Evolutionary conservation across 2,888 invertebrate species (phyloP).

Genomic region (Polia nebulosa): DNA sequence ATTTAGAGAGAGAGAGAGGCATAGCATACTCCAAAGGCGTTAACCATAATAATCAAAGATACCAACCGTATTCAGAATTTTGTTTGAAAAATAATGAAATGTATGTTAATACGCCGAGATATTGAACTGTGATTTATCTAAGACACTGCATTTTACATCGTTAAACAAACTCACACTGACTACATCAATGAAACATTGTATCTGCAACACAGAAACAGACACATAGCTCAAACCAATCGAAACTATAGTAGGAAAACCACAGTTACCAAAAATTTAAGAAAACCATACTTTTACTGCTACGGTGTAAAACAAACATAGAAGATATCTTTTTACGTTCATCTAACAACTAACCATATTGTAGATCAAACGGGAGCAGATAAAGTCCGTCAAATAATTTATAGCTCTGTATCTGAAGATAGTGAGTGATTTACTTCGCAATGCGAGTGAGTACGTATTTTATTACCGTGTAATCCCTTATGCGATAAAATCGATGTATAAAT

Average conservation of each 20-base stretch:
- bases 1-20: constrained; percentile 25
- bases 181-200: constrained; percentile 15
- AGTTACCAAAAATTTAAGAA: constrained; percentile 38
- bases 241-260: constrained; percentile 23
- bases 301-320: constrained; percentile 41
- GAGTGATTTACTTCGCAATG: constrained; percentile 71
- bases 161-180: background rate
- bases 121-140: background rate
- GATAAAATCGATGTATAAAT: constrained; percentile 53
- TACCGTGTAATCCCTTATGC: constrained; percentile 66
- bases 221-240: background rate
- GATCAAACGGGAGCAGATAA: constrained; percentile 74
- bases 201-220: constrained; percentile 11
- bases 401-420: constrained; percentile 64
- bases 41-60: background rate
- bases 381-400: constrained; percentile 69
- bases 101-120: background rate
- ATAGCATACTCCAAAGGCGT: background rate
- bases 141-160: constrained; percentile 6
- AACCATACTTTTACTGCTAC: constrained; percentile 30
- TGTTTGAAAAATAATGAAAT: background rate
- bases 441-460: constrained; percentile 61
- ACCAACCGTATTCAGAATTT: background rate
- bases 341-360: constrained; percentile 65
- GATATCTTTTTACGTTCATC: constrained; percentile 59